Evolutionary conservation across 2,888 invertebrate species (phyloP), one percentile per base, ranked within the genome.

Genomic region (Amphipyra tragopoginis): DNA sequence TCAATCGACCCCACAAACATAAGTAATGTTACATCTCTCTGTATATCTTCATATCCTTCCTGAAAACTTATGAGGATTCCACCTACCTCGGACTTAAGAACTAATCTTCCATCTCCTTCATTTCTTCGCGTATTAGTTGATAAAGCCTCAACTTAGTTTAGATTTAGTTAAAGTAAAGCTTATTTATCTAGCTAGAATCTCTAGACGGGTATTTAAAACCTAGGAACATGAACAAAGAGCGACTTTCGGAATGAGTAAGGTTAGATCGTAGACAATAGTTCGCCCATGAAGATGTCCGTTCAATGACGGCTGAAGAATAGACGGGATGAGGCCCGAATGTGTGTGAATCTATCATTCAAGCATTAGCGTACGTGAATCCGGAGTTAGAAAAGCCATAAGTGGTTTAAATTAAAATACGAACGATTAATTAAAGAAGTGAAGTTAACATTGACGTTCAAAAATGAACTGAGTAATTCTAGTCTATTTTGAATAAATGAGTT

Each of bases 271-370:
- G 60, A 78, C 77, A 78, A 79, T 74, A 56, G 68, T 13, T 55
- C 26, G 77, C 77, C 79, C 74, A 54, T 79, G 77, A 77, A 79
- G 80, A 75, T 72, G 65, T 55, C 44, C 52, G 60, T 63, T 77
- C 80, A 79, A 77, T 78, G 80, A 66, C 77, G 68, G 43, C 59
- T 69, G 50, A 68, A 79, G 77, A 78, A 72, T 68, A 75, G 68
- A 59, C 53, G 48, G 50, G 51, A 44, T 54, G 44, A 54, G 14
- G 40, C 51, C 50, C 50, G 34, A 71, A 57, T 63, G 53, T 51
- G 49, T 60, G 13, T 42, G 34, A 53, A 53, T 59, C n/a, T 60
- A 29, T 39, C 13, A 72, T 50, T 58, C 10, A 36, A 43, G 39
- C 6, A 8, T 33, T 33, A 21, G 21, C 5, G 36, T 13, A 42